Evolutionary conservation across 1,140 invertebrate species (phyloP).

Genomic region (Nasonia vitripennis): DNA sequence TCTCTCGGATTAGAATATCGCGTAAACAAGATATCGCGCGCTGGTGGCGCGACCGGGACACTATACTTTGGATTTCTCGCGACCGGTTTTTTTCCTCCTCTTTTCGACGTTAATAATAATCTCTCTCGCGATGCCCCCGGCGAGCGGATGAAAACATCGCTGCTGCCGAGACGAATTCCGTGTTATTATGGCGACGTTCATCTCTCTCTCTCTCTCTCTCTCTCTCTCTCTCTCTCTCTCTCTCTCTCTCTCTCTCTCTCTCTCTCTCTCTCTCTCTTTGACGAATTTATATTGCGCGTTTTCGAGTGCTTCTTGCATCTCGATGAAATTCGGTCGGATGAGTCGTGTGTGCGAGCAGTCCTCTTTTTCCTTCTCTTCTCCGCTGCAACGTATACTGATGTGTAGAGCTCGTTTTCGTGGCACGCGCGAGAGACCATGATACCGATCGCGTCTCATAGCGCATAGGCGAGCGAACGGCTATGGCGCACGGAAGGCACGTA

Average conservation of each 20-base stretch:
- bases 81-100: background rate
- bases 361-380: background rate
- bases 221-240: no score
- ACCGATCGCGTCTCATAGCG: background rate
- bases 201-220: no score
- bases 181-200: background rate
- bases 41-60: background rate
- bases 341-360: background rate
- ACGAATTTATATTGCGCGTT: background rate
- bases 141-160: background rate
- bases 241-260: no score
- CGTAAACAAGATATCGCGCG: constrained; percentile 23
- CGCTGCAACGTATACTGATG: no score
- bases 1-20: constrained; percentile 8
- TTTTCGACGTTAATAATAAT: background rate
- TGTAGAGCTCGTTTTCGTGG: no score
- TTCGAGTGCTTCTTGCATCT: background rate
- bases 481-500: background rate
- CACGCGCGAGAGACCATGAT: background rate
- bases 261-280: no score
- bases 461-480: background rate
- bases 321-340: background rate
- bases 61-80: constrained; percentile 2
- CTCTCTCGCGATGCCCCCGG: background rate
- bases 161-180: no score